Percentiles rank a stretch among this genome's conserved stretches.
phyloP scores from a whole-genome alignment of 1,140 invertebrate genomes.

The Saccostrea cuccullata region DNA sequence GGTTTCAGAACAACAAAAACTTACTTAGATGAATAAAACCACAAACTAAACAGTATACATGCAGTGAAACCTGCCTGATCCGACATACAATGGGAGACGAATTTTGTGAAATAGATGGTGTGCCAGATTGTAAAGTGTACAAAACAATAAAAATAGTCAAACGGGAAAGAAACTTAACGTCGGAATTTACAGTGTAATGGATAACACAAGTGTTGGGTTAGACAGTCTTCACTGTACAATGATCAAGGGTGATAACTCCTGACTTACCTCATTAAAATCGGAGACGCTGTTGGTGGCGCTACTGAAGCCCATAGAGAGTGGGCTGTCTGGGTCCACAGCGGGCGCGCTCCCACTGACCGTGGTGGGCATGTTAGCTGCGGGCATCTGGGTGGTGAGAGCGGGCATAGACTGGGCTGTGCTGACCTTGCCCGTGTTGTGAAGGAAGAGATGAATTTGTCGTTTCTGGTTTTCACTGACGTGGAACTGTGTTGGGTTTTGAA shows the following conservation, averaged over 20 bases:
- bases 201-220: too few relatives aligned
- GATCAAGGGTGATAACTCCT: neutral
- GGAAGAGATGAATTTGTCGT: conserved; percentile 90
- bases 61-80: too few relatives aligned
- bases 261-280: conserved; percentile 70
- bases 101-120: too few relatives aligned
- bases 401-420: conserved; percentile 79
- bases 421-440: conserved; percentile 81
- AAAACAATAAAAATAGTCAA: too few relatives aligned
- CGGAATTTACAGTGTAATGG: too few relatives aligned
- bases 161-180: too few relatives aligned
- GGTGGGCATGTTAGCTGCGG: conserved; percentile 45
- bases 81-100: too few relatives aligned
- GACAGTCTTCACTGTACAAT: too few relatives aligned
- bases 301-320: conserved; percentile 66
- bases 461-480: conserved; percentile 94
- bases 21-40: too few relatives aligned
- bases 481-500: conserved; percentile 94
- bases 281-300: conserved; percentile 71
- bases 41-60: too few relatives aligned
- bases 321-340: conserved; percentile 71
- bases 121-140: too few relatives aligned
- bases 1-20: too few relatives aligned
- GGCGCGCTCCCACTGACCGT: conserved; percentile 66
- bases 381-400: conserved; percentile 51